Evolutionary conservation across 2,888 invertebrate species (phyloP), one percentile per base, ranked within the genome.

Genomic region (Mechanitis mazaeus): DNA sequence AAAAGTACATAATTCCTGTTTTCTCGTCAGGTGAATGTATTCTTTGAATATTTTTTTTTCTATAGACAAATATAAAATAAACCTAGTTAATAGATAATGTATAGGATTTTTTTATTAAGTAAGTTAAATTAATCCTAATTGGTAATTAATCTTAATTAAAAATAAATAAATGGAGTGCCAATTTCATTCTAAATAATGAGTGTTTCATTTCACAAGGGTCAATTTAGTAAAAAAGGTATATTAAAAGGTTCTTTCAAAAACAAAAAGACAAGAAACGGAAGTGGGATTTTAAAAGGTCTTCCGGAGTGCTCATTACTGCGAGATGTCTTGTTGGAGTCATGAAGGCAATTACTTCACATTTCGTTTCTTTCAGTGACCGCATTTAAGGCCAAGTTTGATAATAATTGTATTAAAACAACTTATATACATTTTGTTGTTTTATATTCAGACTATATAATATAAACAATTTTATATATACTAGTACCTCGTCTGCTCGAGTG

Each of bases 301-400:
- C 67, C 67, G 70, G 78, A 80, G 76, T 75, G 76, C 77, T 82
- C 80, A 80, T 81, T 81, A 80, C 75, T 76, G 74, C 72, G 71
- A 70, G 71, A 75, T 69, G 74, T 73, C 75, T 71, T 70, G 70
- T 55, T 72, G 70, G 76, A 76, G 74, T 76, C 79, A 74, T 79
- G 77, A 79, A 76, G 75, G 78, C 76, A 80, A 81, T 81, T 80
- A 79, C 76, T 72, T 68, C 68, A 68, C 71, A 71, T 74, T 75
- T 74, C 71, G 71, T 72, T 70, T 71, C 71, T 67, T 67, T 67
- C 63, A 65, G 54, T 64, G 59, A 63, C 61, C 61, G 35, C 64
- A 62, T 69, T 67, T 63, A 61, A 64, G 62, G 53, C 53, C 56
- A 59, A 59, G 33, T 54, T 38, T n/a, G 5, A 38, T 38, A 33